phyloP scores from a whole-genome alignment of 2,888 invertebrate genomes.

The Omphaloscelis lunosa region DNA sequence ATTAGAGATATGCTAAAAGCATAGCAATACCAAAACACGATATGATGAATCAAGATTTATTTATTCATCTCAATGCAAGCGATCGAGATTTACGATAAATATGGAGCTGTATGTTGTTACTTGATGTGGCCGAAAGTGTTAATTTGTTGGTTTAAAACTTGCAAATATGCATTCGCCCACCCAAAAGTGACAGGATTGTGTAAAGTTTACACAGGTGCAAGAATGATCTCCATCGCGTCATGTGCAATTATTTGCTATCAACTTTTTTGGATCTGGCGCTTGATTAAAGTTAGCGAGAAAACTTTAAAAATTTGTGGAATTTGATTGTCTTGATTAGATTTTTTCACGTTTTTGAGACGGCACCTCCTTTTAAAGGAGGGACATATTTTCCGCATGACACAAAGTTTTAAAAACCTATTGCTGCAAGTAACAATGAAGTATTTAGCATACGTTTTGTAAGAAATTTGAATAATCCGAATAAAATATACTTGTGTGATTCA shows the following conservation, averaged over 20 bases:
- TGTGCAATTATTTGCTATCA: conserved; percentile 81
- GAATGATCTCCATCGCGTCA: conserved; percentile 70
- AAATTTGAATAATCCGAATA: conserved; percentile 65
- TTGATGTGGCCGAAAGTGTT: conserved; percentile 82
- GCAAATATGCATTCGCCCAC: conserved; percentile 87
- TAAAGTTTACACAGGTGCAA: conserved; percentile 85
- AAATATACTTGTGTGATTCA: conserved; percentile 59
- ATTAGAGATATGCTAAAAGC: conserved; percentile 75
- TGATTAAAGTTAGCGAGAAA: conserved; percentile 54
- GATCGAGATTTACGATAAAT: conserved; percentile 73
- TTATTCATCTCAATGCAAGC: conserved; percentile 64
- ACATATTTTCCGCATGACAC: conserved; percentile 61
- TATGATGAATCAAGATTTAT: conserved; percentile 70
- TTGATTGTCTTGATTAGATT: conserved; percentile 57
- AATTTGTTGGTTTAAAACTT: conserved; percentile 82
- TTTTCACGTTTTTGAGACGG: conserved; percentile 38
- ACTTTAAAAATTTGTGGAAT: conserved; percentile 41
- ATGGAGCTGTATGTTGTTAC: conserved; percentile 76
- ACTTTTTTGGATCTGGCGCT: conserved; percentile 68
- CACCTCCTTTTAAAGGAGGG: conserved; percentile 29
- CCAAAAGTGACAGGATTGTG: conserved; percentile 73
- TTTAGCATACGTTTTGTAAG: conserved; percentile 58
- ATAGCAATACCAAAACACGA: conserved; percentile 69
- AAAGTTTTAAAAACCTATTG: conserved; percentile 51
- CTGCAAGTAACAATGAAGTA: conserved; percentile 57